These are phyloP conservation scores for Neoarius graeffei DNA, from an alignment of 2,113 vertebrate species.

Conservation along the genomic window DNA sequence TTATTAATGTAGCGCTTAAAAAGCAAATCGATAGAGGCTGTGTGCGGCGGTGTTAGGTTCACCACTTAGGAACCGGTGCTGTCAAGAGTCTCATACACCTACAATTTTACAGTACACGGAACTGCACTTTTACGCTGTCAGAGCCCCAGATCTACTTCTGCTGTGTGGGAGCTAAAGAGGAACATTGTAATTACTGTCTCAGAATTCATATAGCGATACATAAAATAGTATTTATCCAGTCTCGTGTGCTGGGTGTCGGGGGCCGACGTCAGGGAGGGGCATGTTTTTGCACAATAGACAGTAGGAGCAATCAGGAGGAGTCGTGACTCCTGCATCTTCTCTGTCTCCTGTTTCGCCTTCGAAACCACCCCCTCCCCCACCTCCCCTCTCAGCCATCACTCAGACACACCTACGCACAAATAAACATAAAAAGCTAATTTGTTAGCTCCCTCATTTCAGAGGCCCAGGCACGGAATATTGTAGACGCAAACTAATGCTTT, in stretches of 20 bases:
- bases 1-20: slow-evolving; percentile 52
- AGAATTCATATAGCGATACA: slow-evolving; percentile 77
- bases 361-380: slow-evolving; percentile 24
- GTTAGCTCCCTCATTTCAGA: slow-evolving; percentile 72
- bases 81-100: slow-evolving; percentile 73
- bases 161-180: slow-evolving; percentile 66
- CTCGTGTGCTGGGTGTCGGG: slow-evolving; percentile 67
- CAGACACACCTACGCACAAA: slow-evolving; percentile 75
- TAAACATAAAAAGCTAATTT: slow-evolving; percentile 80
- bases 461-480: slow-evolving; percentile 71
- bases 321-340: slow-evolving; percentile 68
- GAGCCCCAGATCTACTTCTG: slow-evolving; percentile 62
- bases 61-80: slow-evolving; percentile 57
- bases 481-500: slow-evolving; percentile 70
- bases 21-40: slow-evolving; percentile 47
- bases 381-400: slow-evolving; percentile 46
- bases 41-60: slow-evolving; percentile 35
- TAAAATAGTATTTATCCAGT: slow-evolving; percentile 83
- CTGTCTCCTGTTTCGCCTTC: slow-evolving; percentile 46
- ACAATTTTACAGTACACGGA: slow-evolving; percentile 62
- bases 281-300: slow-evolving; percentile 72
- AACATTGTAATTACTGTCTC: slow-evolving; percentile 80
- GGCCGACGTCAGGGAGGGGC: slow-evolving; percentile 69
- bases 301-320: slow-evolving; percentile 68
- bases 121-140: slow-evolving; percentile 66